These are phyloP conservation scores for Drosophila rhopaloa DNA, from an alignment of 1,140 invertebrate species.

Conservation along the genomic window DNA sequence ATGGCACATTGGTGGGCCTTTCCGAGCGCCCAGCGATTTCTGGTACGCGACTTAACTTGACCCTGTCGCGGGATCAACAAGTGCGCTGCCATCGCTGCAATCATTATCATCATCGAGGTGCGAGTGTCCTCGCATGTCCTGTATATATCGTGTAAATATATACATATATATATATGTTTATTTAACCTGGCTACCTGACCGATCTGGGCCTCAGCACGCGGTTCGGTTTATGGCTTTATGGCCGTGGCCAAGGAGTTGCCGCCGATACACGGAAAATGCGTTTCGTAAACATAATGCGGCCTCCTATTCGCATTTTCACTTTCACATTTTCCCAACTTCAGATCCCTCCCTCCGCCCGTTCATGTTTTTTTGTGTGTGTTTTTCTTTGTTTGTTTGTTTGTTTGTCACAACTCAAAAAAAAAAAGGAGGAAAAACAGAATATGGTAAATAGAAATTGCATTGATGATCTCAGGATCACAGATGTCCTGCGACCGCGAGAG, in stretches of 20 bases:
- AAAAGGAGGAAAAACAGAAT: slow-evolving; percentile 5
- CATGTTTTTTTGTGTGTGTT: slow-evolving; percentile 27
- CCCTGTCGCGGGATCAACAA: slow-evolving; percentile 44
- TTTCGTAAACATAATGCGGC: slow-evolving; percentile 70
- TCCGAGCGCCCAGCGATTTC: slow-evolving; percentile 25
- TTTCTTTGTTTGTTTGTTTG: slow-evolving; percentile 1
- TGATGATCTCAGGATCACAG: slow-evolving; percentile 46
- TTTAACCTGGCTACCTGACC: slow-evolving; percentile 19
- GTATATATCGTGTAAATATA: not conserved
- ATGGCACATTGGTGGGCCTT: slow-evolving; percentile 14
- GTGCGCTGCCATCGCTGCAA: slow-evolving; percentile 19
- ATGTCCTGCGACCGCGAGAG: slow-evolving; percentile 30
- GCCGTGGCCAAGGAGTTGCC: slow-evolving; percentile 69
- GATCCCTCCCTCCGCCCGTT: slow-evolving; percentile 7
- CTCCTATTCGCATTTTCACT: slow-evolving; percentile 29
- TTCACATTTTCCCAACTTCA: not conserved
- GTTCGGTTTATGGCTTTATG: slow-evolving; percentile 49
- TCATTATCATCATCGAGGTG: slow-evolving; percentile 39
- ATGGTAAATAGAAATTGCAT: slow-evolving; percentile 17
- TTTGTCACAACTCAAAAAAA: not conserved
- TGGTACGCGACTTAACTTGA: slow-evolving; percentile 23
- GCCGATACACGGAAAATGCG: slow-evolving; percentile 67
- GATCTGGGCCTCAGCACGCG: slow-evolving; percentile 33
- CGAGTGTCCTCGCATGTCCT: not conserved
- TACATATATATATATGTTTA: too few species aligned